These are phyloP conservation scores for Augiades crinisus DNA, from an alignment of 2,888 invertebrate species.

Conservation along the genomic window DNA sequence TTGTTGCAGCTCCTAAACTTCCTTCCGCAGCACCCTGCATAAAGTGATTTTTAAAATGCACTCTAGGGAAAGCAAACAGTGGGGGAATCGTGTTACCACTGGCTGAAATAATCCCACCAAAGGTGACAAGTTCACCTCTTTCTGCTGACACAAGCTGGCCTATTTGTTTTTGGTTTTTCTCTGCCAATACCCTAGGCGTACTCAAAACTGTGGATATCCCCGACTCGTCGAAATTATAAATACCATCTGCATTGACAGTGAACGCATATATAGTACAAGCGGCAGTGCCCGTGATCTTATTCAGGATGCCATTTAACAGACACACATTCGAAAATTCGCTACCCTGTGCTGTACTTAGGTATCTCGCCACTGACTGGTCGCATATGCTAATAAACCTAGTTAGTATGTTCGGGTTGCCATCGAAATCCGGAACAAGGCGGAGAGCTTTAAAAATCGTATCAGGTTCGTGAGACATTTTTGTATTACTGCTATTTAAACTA, in stretches of 20 bases:
- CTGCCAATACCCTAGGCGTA: constrained; percentile 20
- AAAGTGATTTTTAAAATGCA: constrained; percentile 36
- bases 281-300: constrained; percentile 33
- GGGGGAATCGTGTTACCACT: constrained; percentile 44
- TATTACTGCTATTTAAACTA: too few relatives aligned
- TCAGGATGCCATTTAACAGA: constrained; percentile 32
- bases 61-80: constrained; percentile 39
- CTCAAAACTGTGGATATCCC: constrained; percentile 4
- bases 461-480: too few relatives aligned
- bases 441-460: constrained; percentile 23
- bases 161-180: constrained; percentile 35
- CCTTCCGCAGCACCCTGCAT: constrained; percentile 35
- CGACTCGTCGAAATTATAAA: constrained; percentile 12
- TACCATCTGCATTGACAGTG: too few relatives aligned
- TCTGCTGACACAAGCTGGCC: constrained; percentile 46
- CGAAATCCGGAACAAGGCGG: constrained; percentile 76
- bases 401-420: constrained; percentile 43
- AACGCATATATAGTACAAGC: too few relatives aligned
- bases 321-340: constrained; percentile 23
- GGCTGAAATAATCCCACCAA: constrained; percentile 44
- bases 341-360: constrained; percentile 14
- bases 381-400: constrained; percentile 36
- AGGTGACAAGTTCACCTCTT: constrained; percentile 48
- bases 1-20: constrained; percentile 25
- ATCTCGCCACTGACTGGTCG: constrained; percentile 29